Evolutionary conservation across 2,888 invertebrate species (phyloP).

Genomic region (Notodonta ziczac): DNA sequence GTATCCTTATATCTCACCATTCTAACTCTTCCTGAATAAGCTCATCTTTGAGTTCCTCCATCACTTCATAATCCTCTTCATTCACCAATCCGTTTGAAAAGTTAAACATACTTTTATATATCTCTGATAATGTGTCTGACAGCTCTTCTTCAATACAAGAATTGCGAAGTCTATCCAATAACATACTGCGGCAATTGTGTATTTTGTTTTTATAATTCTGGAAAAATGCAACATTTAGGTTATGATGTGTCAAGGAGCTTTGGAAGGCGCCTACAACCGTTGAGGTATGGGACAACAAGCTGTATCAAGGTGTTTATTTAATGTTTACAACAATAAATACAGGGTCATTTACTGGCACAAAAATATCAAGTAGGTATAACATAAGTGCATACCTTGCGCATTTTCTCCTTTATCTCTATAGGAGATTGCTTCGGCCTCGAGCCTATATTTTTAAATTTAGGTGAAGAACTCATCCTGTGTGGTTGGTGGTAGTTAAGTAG

Average conservation of each 20-base stretch:
- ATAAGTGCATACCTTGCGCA: constrained; percentile 64
- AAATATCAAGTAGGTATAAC: too few species aligned
- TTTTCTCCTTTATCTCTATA: constrained; percentile 72
- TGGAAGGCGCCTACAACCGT: too few species aligned
- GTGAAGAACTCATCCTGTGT: constrained; percentile 66
- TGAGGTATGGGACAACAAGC: too few species aligned
- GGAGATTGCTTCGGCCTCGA: constrained; percentile 64
- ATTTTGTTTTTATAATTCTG: constrained; percentile 74
- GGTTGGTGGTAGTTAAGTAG: too few species aligned
- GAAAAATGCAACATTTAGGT: constrained; percentile 20
- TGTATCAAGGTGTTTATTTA: too few species aligned
- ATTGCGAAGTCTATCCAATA: constrained; percentile 68
- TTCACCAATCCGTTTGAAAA: constrained; percentile 46
- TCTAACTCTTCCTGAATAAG: constrained; percentile 73
- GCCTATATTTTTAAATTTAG: constrained; percentile 65
- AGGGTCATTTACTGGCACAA: too few species aligned
- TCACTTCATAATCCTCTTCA: constrained; percentile 62
- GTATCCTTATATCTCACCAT: constrained; percentile 52
- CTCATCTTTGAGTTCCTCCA: constrained; percentile 70
- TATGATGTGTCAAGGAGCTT: too few species aligned
- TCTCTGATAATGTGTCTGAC: constrained; percentile 58
- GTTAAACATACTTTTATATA: constrained; percentile 68
- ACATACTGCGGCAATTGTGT: constrained; percentile 65
- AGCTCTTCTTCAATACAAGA: constrained; percentile 54
- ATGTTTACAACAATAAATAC: too few species aligned